Percentiles rank a stretch among this genome's conserved stretches.
Conservation (phyloP, 2,113 vertebrate species). For the Clinocottus analis region DNA sequence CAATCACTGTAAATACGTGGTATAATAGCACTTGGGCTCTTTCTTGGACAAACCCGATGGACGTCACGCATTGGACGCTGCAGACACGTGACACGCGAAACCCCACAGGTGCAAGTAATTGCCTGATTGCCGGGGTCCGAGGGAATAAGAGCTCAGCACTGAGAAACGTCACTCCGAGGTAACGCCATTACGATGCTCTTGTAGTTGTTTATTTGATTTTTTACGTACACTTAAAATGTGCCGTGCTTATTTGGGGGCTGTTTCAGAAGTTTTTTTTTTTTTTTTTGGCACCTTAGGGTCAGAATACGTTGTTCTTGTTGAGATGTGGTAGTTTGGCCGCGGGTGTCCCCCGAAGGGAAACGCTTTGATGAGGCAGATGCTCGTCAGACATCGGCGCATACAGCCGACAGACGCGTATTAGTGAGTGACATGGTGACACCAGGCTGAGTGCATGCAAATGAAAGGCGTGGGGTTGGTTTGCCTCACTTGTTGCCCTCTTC, state of each 20-base stretch:
- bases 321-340: constrained; percentile 18
- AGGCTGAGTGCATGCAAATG: neutral
- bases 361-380: constrained; percentile 36
- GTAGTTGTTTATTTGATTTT: neutral
- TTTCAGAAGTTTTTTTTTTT: neutral
- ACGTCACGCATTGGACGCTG: neutral
- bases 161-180: neutral
- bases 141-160: neutral
- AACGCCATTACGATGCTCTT: neutral
- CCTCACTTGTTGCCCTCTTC: neutral
- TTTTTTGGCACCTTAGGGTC: constrained; percentile 21
- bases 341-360: constrained; percentile 53
- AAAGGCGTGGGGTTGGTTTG: neutral
- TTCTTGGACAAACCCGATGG: neutral
- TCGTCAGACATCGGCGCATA: constrained; percentile 31
- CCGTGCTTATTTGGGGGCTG: neutral
- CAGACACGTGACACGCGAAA: neutral
- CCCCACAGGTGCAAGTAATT: constrained; percentile 31
- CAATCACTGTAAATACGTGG: neutral
- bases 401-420: neutral
- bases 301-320: constrained; percentile 25
- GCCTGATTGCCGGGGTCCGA: neutral
- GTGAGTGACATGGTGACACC: neutral
- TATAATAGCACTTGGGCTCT: neutral
- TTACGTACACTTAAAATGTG: neutral